These are phyloP conservation scores for Argyresthia goedartella DNA, from an alignment of 2,888 invertebrate species.

Conservation along the genomic window DNA sequence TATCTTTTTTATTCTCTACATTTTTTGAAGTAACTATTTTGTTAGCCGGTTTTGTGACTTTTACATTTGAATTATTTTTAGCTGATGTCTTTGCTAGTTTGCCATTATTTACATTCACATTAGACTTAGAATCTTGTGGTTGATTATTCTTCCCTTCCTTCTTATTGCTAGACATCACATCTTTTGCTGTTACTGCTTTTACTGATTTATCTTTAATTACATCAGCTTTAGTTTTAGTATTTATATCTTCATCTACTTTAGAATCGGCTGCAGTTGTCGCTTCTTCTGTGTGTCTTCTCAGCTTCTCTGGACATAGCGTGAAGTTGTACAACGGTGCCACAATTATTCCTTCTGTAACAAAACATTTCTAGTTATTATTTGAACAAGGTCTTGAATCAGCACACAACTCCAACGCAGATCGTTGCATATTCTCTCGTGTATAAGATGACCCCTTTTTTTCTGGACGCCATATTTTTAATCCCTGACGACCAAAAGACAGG, in stretches of 20 bases:
- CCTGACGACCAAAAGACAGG: too few relatives aligned
- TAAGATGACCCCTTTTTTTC: too few relatives aligned
- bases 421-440: too few relatives aligned
- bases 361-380: too few relatives aligned
- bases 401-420: too few relatives aligned
- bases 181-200: background rate
- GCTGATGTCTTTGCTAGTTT: background rate
- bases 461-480: too few relatives aligned
- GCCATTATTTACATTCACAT: background rate
- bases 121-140: too few relatives aligned
- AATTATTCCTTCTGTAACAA: background rate
- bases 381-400: too few relatives aligned
- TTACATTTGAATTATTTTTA: background rate
- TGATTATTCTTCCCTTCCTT: background rate
- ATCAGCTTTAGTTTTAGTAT: background rate
- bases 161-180: background rate
- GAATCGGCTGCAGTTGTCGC: background rate
- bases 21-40: background rate
- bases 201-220: background rate
- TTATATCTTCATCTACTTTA: background rate
- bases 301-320: background rate
- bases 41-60: background rate
- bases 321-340: background rate
- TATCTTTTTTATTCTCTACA: slow-evolving; percentile 5
- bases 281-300: slow-evolving; percentile 10